Evolutionary conservation across 1,140 invertebrate species (phyloP), one percentile per base, ranked within the genome.

Genomic region (Lepidurus couesii): DNA sequence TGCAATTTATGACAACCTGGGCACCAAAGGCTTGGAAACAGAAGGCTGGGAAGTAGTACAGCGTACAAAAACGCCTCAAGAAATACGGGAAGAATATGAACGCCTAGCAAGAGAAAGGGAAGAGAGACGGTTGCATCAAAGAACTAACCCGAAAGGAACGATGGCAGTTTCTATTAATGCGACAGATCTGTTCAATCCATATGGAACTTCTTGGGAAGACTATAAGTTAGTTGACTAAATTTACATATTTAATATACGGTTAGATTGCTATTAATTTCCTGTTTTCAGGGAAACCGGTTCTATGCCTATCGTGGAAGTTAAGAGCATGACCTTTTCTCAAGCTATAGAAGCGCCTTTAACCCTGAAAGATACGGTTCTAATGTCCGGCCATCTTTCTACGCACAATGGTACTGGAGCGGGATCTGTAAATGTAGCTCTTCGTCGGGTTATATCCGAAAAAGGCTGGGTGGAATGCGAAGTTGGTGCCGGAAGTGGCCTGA

Each of bases 1-100:
- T 83, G 91, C 92, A 7, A 92, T 95, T 79, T 95, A 94, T 84
- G 92, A 95, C 85, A 91, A 89, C 10, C 84, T 93, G 80, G 92
- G 93, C 42, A 86, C 89, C 11, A 89, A 92, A 84, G 96, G 95
- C 1, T 84, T 98, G 24, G 90, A 95, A 85, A 95, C 93, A 10
- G 93, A 96, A 84, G 95, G 95, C 76, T 95, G 95, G 93, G 94
- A 96, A 86, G 89, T 98, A 78, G 92, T 96, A 42, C 90, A 95
- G 80, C 86, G 94, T 34, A 95, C 93, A 8, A 92, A 93, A 86
- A 96, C 95, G 7, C 94, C 96, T 10, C 90, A 92, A 81, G 96
- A 98, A 87, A 98, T 98, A 75, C 87, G 95, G 79, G 95, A 97
- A 82, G 96, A 98, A 86, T 97, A 95, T 88, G 95, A 98, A 85